Conservation (phyloP, 2,888 invertebrate species). For the Halocaridina rubra region DNA sequence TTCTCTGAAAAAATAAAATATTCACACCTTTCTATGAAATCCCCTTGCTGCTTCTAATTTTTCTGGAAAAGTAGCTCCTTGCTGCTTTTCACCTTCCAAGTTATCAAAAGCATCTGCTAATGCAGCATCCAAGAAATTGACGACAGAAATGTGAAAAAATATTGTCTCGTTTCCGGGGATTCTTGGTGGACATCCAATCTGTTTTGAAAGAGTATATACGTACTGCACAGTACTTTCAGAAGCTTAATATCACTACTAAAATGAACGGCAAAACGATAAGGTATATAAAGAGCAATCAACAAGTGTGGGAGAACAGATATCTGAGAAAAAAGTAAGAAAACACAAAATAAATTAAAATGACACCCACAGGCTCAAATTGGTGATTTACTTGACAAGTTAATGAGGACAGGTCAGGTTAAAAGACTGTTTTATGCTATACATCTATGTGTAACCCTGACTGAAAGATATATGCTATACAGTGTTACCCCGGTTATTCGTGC, state of each 20-base stretch:
- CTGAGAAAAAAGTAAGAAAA: neutral
- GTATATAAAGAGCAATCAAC: neutral
- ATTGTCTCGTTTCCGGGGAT: conserved; percentile 49
- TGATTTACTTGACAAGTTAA: no score
- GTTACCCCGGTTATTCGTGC: no score
- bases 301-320: neutral
- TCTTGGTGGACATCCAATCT: conserved; percentile 55
- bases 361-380: no score
- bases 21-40: conserved; percentile 44
- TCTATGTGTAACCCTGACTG: no score
- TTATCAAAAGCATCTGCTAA: conserved; percentile 40
- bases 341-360: neutral
- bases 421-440: no score
- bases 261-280: neutral
- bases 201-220: no score
- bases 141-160: conserved; percentile 39
- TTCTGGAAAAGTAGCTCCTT: conserved; percentile 39
- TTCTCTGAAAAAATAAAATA: neutral
- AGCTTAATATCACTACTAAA: neutral
- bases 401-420: no score
- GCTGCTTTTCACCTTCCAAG: conserved; percentile 24
- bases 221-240: neutral
- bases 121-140: conserved; percentile 31
- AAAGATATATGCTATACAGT: no score
- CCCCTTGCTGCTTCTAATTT: conserved; percentile 40